Conservation (phyloP, 1,140 invertebrate species). For the Bombus superbus region DNA sequence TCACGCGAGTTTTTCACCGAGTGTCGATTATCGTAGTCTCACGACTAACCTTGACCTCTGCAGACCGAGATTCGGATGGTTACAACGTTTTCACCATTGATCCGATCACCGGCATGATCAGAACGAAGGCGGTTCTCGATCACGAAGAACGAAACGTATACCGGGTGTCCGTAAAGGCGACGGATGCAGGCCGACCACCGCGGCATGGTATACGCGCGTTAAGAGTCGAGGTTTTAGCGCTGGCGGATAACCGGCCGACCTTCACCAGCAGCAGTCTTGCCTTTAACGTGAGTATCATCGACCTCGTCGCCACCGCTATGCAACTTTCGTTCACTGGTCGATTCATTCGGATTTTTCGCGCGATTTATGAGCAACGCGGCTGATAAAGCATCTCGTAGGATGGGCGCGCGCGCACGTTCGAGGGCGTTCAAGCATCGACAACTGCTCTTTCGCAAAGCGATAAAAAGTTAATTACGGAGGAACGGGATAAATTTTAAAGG, state of each 20-base stretch:
- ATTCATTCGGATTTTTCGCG: slow-evolving; percentile 10
- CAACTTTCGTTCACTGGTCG: slow-evolving; percentile 31
- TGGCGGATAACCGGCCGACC: slow-evolving; percentile 95
- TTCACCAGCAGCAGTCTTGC: slow-evolving; percentile 95
- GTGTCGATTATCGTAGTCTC: not conserved
- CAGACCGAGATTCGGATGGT: slow-evolving; percentile 90
- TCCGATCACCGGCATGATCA: slow-evolving; percentile 92
- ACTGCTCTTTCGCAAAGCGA: too few relatives aligned
- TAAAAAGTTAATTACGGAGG: too few relatives aligned
- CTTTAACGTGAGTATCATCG: slow-evolving; percentile 88
- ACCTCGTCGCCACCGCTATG: not conserved
- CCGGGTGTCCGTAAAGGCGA: slow-evolving; percentile 92
- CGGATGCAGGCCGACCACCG: slow-evolving; percentile 92
- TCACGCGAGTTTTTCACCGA: slow-evolving; percentile 19
- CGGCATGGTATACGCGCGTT: slow-evolving; percentile 91
- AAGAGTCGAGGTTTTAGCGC: slow-evolving; percentile 93
- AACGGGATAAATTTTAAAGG: not conserved
- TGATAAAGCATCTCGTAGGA: not conserved
- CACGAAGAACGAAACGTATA: slow-evolving; percentile 95
- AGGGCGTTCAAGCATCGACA: too few relatives aligned
- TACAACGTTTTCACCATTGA: slow-evolving; percentile 93
- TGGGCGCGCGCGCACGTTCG: too few relatives aligned
- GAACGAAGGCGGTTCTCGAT: slow-evolving; percentile 93
- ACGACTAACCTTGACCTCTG: slow-evolving; percentile 48
- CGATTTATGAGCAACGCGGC: not conserved